Conservation (phyloP, 2,888 invertebrate species). For the Nephrotoma appendiculata region DNA sequence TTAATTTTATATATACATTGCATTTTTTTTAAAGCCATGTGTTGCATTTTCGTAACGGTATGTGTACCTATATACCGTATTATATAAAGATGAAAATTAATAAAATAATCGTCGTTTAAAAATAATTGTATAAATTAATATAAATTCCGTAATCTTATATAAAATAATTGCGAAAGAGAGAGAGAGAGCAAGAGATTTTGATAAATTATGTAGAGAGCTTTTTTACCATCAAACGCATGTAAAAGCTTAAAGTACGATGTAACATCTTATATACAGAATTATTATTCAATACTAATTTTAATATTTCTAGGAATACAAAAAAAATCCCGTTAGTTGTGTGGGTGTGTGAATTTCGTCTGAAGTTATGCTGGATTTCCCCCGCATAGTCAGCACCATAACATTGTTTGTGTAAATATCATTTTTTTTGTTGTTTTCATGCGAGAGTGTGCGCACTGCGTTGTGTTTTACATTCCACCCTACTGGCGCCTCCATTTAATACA, state of each 20-base stretch:
- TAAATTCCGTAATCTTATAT: neutral
- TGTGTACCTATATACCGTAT: neutral
- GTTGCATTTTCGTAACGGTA: neutral
- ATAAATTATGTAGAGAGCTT: neutral
- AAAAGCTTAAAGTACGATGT: neutral
- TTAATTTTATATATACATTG: neutral
- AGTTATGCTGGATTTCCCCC: neutral
- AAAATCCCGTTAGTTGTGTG: neutral
- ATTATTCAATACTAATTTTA: neutral
- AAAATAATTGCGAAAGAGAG: neutral
- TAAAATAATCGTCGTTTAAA: neutral
- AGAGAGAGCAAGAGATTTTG: neutral
- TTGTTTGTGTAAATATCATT: neutral
- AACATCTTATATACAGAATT: neutral
- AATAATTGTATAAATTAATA: neutral
- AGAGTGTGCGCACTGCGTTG: neutral
- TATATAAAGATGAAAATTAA: neutral
- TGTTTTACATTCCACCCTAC: neutral
- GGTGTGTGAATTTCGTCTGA: neutral
- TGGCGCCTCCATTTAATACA: neutral
- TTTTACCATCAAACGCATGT: neutral
- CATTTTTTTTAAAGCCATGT: neutral
- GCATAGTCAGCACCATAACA: neutral
- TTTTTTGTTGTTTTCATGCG: neutral
- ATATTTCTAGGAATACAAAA: neutral